phyloP scores from a whole-genome alignment of 2,888 invertebrate genomes.

The Apamea epomidion region DNA sequence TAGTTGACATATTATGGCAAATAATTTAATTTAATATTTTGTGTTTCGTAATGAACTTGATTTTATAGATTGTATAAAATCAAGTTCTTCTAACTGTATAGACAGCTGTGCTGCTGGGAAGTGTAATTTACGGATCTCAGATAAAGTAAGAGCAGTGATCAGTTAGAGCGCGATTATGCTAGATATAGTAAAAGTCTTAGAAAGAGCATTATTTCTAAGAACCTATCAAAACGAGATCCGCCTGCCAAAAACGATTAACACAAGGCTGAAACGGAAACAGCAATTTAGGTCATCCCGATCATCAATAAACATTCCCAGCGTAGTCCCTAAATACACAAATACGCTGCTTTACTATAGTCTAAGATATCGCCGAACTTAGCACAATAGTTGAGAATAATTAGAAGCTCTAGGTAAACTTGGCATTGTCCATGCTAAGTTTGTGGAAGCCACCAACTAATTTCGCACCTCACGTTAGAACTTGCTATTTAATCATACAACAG shows the following conservation, averaged over 20 bases:
- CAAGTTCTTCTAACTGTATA: too few species aligned
- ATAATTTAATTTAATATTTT: too few species aligned
- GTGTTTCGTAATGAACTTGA: too few species aligned
- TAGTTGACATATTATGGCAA: too few species aligned
- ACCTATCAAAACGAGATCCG: too few species aligned
- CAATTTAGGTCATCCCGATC: constrained; percentile 5
- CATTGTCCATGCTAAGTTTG: constrained; percentile 61
- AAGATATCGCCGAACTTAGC: constrained; percentile 53
- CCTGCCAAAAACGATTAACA: neutral
- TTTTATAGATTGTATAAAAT: too few species aligned
- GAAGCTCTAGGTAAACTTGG: constrained; percentile 60
- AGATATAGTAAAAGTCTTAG: too few species aligned
- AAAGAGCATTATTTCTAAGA: too few species aligned
- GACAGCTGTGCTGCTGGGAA: too few species aligned
- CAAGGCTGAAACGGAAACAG: neutral
- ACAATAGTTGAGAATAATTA: constrained; percentile 63
- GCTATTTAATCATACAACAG: constrained; percentile 45
- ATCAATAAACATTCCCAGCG: constrained; percentile 38
- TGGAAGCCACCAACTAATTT: constrained; percentile 62
- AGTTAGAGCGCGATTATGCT: too few species aligned
- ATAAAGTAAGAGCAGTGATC: too few species aligned
- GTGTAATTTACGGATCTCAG: too few species aligned
- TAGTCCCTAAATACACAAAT: constrained; percentile 2
- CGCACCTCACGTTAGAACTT: constrained; percentile 56
- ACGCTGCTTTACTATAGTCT: constrained; percentile 35